Evolutionary conservation across 1,140 invertebrate genomes (phyloP), one percentile per base, ranked within the genome.

Genomic region (Pemphigus obesinymphae): DNA sequence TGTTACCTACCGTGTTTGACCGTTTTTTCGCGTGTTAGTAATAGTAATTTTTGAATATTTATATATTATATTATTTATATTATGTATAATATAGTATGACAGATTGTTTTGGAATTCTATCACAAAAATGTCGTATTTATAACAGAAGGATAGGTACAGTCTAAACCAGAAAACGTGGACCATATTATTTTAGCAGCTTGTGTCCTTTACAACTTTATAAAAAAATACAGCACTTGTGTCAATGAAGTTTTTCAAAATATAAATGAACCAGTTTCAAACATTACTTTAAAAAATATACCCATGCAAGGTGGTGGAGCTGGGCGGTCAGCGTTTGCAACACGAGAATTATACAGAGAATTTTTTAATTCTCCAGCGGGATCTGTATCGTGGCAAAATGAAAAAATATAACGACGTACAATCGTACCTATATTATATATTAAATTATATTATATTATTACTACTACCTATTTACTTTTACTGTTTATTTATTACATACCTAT

Each of bases 71-170:
- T n/a, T n/a, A n/a, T n/a, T n/a, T n/a, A n/a, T n/a, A n/a, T n/a
- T n/a, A n/a, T n/a, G n/a, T n/a, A n/a, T n/a, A n/a, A n/a, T n/a
- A n/a, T n/a, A n/a, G n/a, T n/a, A n/a, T n/a, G n/a, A n/a, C n/a
- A 82, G 87, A 88, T 84, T 84, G 85, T 17, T 88, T 88, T 84
- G 86, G 87, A 11, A 86, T 87, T 40, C 23, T 84, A 34, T 23
- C 61, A 31, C 70, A 72, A 40, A 63, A 73, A 34, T 84, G 83
- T 63, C 72, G 83, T 76, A 70, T 83, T 70, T 75, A 66, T 23
- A 82, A 75, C 70, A 82, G 81, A 83, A 70, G 70, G 37, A 53
- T n/a, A n/a, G n/a, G n/a, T 83, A n/a, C 73, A 63, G n/a, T 76
- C 81, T 81, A 58, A 83, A 78, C 82, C 82, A 66, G 82, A 83